Base-by-base conservation (phyloP, 1,140 invertebrate species). In the Nephila pilipes region DNA sequence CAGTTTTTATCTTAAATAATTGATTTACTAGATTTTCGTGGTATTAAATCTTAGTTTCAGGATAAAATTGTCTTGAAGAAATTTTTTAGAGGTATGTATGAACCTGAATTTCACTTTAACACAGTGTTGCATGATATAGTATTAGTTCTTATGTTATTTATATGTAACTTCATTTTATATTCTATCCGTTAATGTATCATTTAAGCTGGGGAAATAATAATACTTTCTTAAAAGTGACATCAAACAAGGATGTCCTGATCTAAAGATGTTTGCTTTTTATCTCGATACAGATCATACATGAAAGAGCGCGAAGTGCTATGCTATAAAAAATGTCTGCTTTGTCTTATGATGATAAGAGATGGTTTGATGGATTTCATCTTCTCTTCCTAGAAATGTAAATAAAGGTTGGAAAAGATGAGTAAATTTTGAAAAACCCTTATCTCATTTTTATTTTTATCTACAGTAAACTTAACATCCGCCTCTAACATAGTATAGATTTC, bases 331-430 rank as follows among this genome's bases (percentile, higher is more conserved):
- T 65, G 5, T 18, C 58, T 22, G 22, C 22, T 60, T 60, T 60
- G 58, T 65, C 63, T 25, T 65, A 60, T 65, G 63, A 65, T 6
- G 63, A 65, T 65, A 65, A 65, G 63, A 29, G 10, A 25, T 4
- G 63, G 10, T 65, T n/a, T 65, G 63, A 65, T 12, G 63, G 63
- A 25, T n/a, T 25, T 65, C 60, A 63, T 63, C 22, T 65, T 65
- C 63, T n/a, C 63, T 65, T 65, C 22, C 63, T 6, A 65, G 63
- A 65, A 65, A 65, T 22, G n/a, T 65, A 65, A 65, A 65, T 65
- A 65, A n/a, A 65, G n/a, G 8, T 5, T 65, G 20, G 22, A 60
- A 60, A 60, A 60, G 58, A 60, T 60, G n/a, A 12, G 63, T 25
- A n/a, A n/a, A 65, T 10, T 25, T 65, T 18, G 63, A 25, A 65